Percentiles rank a stretch among this genome's conserved stretches.
Conservation (phyloP, 2,797 vertebrate species). For the Phrynocephalus forsythii region DNA sequence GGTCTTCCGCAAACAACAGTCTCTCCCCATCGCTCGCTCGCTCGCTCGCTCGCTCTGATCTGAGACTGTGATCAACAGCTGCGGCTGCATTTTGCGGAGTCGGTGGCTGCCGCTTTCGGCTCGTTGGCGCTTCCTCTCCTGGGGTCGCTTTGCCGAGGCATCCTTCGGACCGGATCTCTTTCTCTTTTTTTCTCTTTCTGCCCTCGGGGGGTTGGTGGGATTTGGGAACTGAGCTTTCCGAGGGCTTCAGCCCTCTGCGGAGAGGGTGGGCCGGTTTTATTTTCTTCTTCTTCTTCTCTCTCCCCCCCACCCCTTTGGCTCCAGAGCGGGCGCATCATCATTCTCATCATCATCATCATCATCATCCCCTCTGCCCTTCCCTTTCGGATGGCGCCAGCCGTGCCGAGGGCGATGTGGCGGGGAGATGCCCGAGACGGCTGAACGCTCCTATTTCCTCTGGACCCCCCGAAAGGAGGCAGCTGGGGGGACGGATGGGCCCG, state of each 20-base stretch:
- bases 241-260: too few relatives aligned
- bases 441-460: background rate
- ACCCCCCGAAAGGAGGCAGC: background rate
- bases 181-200: too few relatives aligned
- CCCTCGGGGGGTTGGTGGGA: background rate
- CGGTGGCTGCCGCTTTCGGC: too few relatives aligned
- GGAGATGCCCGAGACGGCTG: background rate
- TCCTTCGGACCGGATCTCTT: background rate
- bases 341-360: too few relatives aligned
- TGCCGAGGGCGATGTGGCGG: background rate
- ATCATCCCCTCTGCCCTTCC: background rate
- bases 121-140: rapidly evolving
- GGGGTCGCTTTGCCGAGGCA: background rate
- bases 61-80: background rate
- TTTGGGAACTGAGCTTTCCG: too few relatives aligned
- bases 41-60: background rate
- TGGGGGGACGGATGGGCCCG: background rate
- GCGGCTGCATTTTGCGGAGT: background rate
- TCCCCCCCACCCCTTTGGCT: too few relatives aligned
- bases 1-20: too few relatives aligned
- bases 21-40: background rate
- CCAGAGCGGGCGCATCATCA: too few relatives aligned
- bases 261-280: too few relatives aligned
- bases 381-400: background rate
- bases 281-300: too few relatives aligned